phyloP scores from a whole-genome alignment of 2,113 vertebrate species.

The Cervus canadensis region DNA sequence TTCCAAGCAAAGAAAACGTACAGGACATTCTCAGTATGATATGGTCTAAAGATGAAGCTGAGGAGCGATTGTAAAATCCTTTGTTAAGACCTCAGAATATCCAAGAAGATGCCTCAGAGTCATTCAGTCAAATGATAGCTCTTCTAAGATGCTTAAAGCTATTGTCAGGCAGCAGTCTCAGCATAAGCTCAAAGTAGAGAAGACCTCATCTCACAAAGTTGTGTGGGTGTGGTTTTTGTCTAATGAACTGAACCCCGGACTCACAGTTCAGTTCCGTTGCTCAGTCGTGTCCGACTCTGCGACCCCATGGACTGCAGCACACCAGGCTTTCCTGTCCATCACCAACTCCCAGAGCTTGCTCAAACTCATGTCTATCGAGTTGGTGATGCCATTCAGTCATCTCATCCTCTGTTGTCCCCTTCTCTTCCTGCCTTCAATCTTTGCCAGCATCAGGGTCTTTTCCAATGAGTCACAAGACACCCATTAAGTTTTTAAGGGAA shows the following conservation, averaged over 20 bases:
- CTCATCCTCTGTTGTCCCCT: neutral
- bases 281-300: neutral
- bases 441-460: neutral
- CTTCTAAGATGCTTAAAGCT: neutral
- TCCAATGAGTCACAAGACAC: neutral
- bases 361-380: neutral
- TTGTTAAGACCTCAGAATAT: neutral
- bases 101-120: neutral
- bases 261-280: neutral
- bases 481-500: neutral
- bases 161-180: neutral
- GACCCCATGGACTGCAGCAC: neutral
- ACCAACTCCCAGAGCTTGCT: neutral
- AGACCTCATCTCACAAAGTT: neutral
- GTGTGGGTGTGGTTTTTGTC: neutral
- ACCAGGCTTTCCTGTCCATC: neutral
- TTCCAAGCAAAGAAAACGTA: neutral
- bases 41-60: neutral
- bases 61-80: neutral
- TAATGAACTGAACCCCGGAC: constrained; percentile 6
- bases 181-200: neutral
- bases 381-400: neutral
- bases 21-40: neutral
- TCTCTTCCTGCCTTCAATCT: neutral
- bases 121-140: neutral